Evolutionary conservation across 2,113 vertebrate species (phyloP), one percentile per base, ranked within the genome.

Genomic region (Tetrax tetrax): DNA sequence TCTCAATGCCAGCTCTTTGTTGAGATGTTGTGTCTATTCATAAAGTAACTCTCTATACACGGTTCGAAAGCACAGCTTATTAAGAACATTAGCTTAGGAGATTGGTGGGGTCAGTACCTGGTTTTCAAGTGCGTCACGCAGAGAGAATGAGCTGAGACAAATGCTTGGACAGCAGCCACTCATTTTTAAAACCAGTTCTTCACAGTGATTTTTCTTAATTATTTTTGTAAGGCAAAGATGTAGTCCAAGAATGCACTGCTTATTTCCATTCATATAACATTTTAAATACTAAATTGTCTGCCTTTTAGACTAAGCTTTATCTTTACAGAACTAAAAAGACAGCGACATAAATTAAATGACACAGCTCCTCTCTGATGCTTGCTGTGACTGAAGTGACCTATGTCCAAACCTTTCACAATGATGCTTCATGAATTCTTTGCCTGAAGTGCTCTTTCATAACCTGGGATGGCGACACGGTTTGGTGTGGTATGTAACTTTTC

Each of bases 371-470:
- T 43, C 56, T 43, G 70, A 38, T 53, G 33, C 41, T 41, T 1
- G 1, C 66, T 29, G 51, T 2, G 7, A 13, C 35, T 60, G 51
- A 21, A 12, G 25, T 54, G 14, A 29, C 29, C 53, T 54, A 29
- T 3, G 29, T 41, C 69, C 72, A 38, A 69, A 64, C 12, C 41
- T 54, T 24, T 19, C 10, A 7, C 10, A 14, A 35, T 0, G 28
- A 28, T 0, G 2, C 23, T 27, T 16, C 18, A 2, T 0, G 2
- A 80, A 7, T 18, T 74, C 57, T 31, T 57, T 74, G 68, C 89
- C 85, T 27, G 14, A 37, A 83, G 60, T 19, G 27, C 21, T 83
- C 66, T 95, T 90, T 86, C 89, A 37, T 74, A 96, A 93, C 68
- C 31, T 6, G 41, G 48, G 41, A 10, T 63, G 77, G 69, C 0